Percentiles rank a stretch among this genome's conserved stretches.
phyloP scores from a whole-genome alignment of 2,113 vertebrate species.

The Pipra filicauda region DNA sequence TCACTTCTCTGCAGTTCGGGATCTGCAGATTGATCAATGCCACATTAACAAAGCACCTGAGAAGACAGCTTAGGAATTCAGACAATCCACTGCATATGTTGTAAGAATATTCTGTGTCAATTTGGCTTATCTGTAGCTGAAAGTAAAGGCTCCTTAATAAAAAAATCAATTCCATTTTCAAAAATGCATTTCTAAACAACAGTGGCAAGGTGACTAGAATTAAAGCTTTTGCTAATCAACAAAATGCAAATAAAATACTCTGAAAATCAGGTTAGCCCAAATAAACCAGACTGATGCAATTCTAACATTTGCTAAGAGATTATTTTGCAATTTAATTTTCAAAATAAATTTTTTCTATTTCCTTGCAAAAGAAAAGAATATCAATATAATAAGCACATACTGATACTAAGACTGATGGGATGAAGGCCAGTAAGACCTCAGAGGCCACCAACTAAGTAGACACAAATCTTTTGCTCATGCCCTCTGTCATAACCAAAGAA shows the following conservation, averaged over 20 bases:
- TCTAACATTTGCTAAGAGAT: slow-evolving; percentile 15
- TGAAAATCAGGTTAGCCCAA: not conserved
- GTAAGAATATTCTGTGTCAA: slow-evolving; percentile 62
- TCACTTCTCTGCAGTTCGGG: slow-evolving; percentile 66
- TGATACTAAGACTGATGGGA: not conserved
- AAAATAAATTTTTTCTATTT: not conserved
- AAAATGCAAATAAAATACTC: not conserved
- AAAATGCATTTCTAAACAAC: slow-evolving; percentile 48
- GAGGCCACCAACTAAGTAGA: not conserved
- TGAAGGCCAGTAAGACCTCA: not conserved
- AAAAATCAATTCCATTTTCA: slow-evolving; percentile 71
- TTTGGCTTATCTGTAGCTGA: slow-evolving; percentile 49
- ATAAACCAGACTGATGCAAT: not conserved
- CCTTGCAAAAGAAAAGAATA: not conserved
- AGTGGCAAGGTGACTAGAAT: slow-evolving; percentile 49
- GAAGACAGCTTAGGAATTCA: slow-evolving; percentile 66
- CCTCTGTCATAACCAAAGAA: not conserved
- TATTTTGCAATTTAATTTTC: slow-evolving; percentile 9
- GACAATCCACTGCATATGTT: slow-evolving; percentile 51
- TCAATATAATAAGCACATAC: not conserved
- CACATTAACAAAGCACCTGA: slow-evolving; percentile 76
- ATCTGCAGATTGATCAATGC: slow-evolving; percentile 82
- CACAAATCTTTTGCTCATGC: not conserved
- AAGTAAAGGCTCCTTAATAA: slow-evolving; percentile 65
- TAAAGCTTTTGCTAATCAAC: slow-evolving; percentile 36